Evolutionary conservation across 2,113 vertebrate species (phyloP).

Genomic region (Passer domesticus): DNA sequence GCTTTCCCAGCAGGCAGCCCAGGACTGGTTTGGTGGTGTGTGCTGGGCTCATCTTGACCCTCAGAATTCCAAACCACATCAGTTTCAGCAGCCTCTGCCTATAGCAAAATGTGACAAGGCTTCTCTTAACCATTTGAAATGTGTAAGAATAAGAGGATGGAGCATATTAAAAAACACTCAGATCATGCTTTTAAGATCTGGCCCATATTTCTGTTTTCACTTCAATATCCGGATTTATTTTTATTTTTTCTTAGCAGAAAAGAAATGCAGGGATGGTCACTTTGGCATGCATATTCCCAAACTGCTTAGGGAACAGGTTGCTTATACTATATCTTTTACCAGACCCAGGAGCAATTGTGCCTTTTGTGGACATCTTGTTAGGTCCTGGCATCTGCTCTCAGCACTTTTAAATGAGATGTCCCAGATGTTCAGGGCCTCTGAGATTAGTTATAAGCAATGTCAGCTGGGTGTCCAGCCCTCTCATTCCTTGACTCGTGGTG

Average conservation of each 20-base stretch:
- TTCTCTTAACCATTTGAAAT: background rate
- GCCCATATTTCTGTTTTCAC: background rate
- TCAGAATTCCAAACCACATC: background rate
- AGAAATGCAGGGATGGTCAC: background rate
- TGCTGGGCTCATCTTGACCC: background rate
- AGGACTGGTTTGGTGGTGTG: background rate
- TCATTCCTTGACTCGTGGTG: background rate
- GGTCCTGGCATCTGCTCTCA: background rate
- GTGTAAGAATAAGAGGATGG: background rate
- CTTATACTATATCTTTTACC: background rate
- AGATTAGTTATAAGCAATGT: background rate
- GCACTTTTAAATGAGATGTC: conserved; percentile 2
- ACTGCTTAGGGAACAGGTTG: background rate
- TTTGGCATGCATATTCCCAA: background rate
- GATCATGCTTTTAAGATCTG: background rate
- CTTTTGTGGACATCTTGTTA: background rate
- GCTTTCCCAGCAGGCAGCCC: background rate
- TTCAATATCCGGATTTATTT: background rate
- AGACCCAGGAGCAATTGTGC: background rate
- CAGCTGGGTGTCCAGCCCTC: background rate
- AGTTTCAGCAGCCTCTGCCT: background rate
- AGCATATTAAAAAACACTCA: background rate
- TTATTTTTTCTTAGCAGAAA: background rate
- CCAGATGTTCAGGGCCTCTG: background rate
- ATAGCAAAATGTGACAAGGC: background rate